These are phyloP conservation scores for Onychomys leucogaster DNA, from an alignment of 2,797 vertebrate genomes.

Conservation along the genomic window DNA sequence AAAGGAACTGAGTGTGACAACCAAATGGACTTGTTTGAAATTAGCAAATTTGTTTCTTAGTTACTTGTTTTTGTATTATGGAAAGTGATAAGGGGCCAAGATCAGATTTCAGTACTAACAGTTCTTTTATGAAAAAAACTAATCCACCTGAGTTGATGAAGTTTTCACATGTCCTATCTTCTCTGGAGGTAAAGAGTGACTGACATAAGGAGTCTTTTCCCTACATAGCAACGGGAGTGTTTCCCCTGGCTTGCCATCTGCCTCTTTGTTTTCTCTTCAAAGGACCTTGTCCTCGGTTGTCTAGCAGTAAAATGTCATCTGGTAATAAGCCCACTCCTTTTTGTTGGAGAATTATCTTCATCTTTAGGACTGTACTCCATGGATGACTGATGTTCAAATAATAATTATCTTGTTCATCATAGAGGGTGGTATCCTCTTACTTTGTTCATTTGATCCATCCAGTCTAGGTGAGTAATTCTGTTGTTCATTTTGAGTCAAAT, in stretches of 20 bases:
- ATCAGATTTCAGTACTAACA: conserved; percentile 54
- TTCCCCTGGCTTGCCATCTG: not conserved
- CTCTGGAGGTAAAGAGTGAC: not conserved
- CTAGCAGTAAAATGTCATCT: not conserved
- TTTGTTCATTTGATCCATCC: not conserved
- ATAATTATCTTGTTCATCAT: not conserved
- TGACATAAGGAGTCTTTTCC: not conserved
- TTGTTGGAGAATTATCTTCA: not conserved
- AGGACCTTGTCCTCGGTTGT: not conserved
- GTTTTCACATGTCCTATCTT: not conserved
- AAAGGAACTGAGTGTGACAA: conserved; percentile 75
- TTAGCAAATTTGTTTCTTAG: conserved; percentile 60
- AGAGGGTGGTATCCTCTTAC: not conserved
- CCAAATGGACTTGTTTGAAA: conserved; percentile 53
- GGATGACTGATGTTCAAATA: not conserved
- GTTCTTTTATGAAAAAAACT: conserved; percentile 17
- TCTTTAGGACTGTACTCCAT: not conserved
- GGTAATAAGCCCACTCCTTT: not conserved
- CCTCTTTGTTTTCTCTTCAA: conserved; percentile 22
- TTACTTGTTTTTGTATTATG: conserved; percentile 52
- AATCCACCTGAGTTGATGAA: not conserved
- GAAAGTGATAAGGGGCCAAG: not conserved
- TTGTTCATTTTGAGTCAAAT: not conserved
- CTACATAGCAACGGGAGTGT: not conserved
- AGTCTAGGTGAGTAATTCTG: not conserved